These are phyloP conservation scores for Procambarus virginalis DNA, from an alignment of 1,140 invertebrate species.

Conservation along the genomic window DNA sequence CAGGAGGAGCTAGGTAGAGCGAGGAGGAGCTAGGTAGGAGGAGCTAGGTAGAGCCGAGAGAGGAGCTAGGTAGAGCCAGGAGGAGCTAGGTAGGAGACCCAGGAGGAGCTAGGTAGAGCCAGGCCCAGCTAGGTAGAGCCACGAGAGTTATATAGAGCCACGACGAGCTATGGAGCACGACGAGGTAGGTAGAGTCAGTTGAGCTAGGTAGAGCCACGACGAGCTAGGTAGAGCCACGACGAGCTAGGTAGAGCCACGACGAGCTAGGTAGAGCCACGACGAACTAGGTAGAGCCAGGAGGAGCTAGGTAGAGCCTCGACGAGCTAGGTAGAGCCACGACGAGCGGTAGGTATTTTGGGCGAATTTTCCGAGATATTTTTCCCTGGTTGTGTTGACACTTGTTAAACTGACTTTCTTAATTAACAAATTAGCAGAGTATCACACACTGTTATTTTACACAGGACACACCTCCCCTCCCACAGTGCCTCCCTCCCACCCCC, in stretches of 20 bases:
- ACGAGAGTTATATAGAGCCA: too few relatives aligned
- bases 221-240: background rate
- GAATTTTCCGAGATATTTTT: constrained; percentile 3
- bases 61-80: too few relatives aligned
- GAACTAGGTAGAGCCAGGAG: background rate
- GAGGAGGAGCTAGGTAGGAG: too few relatives aligned
- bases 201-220: too few relatives aligned
- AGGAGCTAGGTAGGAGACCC: too few relatives aligned
- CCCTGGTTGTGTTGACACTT: background rate
- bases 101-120: too few relatives aligned
- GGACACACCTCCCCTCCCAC: background rate
- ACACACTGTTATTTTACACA: constrained; percentile 6
- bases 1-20: too few relatives aligned
- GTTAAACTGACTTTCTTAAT: background rate
- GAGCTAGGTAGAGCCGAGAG: too few relatives aligned
- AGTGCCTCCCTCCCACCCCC: background rate
- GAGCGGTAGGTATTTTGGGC: background rate
- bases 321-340: background rate
- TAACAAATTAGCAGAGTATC: constrained; percentile 16
- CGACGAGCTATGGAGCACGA: too few relatives aligned
- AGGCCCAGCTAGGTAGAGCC: too few relatives aligned
- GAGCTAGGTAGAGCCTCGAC: background rate
- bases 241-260: background rate
- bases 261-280: background rate
- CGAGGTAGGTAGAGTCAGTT: too few relatives aligned